A percentile compares a stretch with the other conserved stretches of the same genome.
Evolutionary conservation across 2,113 vertebrate genomes (phyloP).

Genomic region (Otus sunia): DNA sequence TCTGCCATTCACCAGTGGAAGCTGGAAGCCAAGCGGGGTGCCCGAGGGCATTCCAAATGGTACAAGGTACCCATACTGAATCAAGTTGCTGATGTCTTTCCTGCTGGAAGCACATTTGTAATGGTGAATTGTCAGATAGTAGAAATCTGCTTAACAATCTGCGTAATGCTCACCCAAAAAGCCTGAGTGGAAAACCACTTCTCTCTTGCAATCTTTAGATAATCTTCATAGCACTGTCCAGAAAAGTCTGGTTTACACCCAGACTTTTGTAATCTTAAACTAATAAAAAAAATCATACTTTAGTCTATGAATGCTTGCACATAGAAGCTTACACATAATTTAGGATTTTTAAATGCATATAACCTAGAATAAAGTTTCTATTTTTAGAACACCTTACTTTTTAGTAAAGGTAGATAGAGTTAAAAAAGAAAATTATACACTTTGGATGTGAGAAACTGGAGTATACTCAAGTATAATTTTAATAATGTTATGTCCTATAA

Average conservation of each 20-base stretch:
- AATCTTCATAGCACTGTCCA: neutral
- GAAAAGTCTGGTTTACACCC: neutral
- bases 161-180: neutral
- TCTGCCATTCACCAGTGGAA: neutral
- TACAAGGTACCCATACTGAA: neutral
- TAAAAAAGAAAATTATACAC: conserved; percentile 47
- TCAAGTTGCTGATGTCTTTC: neutral
- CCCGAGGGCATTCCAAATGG: neutral
- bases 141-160: neutral
- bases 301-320: neutral
- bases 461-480: conserved; percentile 57
- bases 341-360: neutral
- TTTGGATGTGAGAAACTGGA: conserved; percentile 54
- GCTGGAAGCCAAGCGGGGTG: neutral
- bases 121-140: neutral
- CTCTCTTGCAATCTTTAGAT: neutral
- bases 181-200: neutral
- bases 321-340: neutral
- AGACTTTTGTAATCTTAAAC: neutral
- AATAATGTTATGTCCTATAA: conserved; percentile 66
- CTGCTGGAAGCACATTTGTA: neutral
- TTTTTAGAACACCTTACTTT: neutral
- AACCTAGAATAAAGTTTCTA: neutral
- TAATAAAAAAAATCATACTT: neutral
- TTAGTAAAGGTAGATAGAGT: conserved; percentile 2